A percentile compares a stretch with the other conserved stretches of the same genome.
These are phyloP conservation scores for Muscidifurax raptorellus DNA, from an alignment of 1,140 invertebrate species.

Conservation along the genomic window DNA sequence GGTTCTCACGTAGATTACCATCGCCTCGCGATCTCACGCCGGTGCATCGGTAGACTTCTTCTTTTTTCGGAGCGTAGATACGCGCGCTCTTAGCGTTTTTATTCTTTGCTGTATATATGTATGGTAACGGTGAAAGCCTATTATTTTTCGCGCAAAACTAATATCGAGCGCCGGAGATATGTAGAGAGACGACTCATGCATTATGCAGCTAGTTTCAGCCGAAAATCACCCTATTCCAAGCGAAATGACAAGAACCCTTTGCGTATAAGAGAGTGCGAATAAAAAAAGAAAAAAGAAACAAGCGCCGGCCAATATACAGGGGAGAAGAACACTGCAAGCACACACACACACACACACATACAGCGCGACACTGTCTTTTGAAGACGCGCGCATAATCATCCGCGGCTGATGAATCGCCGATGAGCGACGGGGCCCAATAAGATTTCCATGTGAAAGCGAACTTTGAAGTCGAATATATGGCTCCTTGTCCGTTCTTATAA, in stretches of 20 bases:
- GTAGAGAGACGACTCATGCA: neutral
- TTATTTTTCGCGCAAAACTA: slow-evolving; percentile 17
- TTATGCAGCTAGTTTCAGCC: neutral
- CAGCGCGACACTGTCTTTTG: too few species aligned
- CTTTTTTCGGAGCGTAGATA: neutral
- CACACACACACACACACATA: too few species aligned
- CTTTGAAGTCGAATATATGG: slow-evolving; percentile 25
- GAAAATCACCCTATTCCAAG: neutral
- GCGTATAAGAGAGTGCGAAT: neutral
- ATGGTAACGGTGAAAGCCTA: too few species aligned
- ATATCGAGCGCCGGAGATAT: neutral
- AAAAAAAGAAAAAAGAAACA: neutral
- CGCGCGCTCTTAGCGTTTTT: neutral
- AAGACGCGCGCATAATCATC: slow-evolving; percentile 28
- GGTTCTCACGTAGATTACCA: slow-evolving; percentile 74
- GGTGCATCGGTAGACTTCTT: slow-evolving; percentile 19
- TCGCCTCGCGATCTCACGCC: slow-evolving; percentile 26
- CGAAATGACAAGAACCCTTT: neutral
- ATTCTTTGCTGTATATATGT: neutral
- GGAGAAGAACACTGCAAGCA: neutral
- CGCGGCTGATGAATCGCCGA: slow-evolving; percentile 3
- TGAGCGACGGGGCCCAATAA: neutral
- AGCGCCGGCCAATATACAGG: slow-evolving; percentile 22
- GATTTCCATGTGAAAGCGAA: slow-evolving; percentile 43
- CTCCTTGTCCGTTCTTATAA: neutral